phyloP scores from a whole-genome alignment of 2,888 invertebrate species.

The Hypomecis punctinalis region DNA sequence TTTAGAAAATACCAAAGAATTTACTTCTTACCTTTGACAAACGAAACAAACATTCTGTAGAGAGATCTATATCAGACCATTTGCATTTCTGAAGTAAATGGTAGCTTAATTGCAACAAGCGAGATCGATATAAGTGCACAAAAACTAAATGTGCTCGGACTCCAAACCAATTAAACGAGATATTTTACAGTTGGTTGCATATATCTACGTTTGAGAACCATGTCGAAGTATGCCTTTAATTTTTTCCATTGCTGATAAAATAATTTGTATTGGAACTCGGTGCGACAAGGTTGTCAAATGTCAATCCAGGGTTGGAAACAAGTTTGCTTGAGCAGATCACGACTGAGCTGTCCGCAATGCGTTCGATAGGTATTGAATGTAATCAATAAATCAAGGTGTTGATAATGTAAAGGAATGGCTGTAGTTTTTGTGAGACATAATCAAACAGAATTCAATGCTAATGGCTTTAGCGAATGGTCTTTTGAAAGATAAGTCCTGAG shows the following conservation, averaged over 20 bases:
- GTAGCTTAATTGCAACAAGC: conserved; percentile 4
- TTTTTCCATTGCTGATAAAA: background rate
- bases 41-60: background rate
- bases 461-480: background rate
- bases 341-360: conserved; percentile 12
- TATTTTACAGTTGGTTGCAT: conserved; percentile 5
- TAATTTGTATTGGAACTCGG: background rate
- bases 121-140: background rate
- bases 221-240: background rate
- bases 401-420: conserved; percentile 5
- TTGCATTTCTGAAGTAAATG: conserved; percentile 8
- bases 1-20: too few species aligned
- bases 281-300: background rate
- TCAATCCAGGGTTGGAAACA: background rate
- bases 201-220: background rate
- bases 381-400: conserved; percentile 23
- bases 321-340: conserved; percentile 8
- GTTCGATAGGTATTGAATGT: conserved; percentile 17
- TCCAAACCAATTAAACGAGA: conserved; percentile 18
- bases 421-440: conserved; percentile 12
- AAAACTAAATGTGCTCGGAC: conserved; percentile 19
- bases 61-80: conserved; percentile 12
- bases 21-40: background rate
- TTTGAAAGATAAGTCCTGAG: too few species aligned
- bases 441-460: conserved; percentile 5